Evolutionary conservation across 2,113 vertebrate genomes (phyloP), one percentile per base, ranked within the genome.

Genomic region (Neolamprologus toae): DNA sequence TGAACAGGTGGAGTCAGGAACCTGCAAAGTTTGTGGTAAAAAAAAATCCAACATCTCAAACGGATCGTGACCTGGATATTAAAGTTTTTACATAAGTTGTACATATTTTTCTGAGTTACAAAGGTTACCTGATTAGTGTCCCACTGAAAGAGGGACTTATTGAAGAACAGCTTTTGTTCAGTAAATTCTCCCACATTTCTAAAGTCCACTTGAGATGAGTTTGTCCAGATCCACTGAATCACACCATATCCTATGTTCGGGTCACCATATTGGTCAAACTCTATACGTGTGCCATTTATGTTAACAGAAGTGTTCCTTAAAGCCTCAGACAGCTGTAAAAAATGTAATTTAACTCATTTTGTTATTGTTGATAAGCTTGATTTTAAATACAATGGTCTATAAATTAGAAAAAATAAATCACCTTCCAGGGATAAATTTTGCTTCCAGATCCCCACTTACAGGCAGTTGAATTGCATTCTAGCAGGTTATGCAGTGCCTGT

Each of bases 1-100:
- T 3, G 97, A 98, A 90, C 98, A 98, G 23, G 90, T 96, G 2
- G 98, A 98, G 1, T 59, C 0, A 0, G 98, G 98, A n/a, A 92
- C 92, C 98, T 98, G 92, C 66, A 80, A 81, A 92, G 33, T 26
- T 83, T 31, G 10, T 63, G 11, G 26, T 11, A 14, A 51, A 63
- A 26, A 57, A 57, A 57, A 26, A 5, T 57, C 12, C 21, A 28
- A 55, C 21, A 55, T 55, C 53, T 55, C 21, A 26, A 55, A 59
- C 8, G 26, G 26, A 17, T 59, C 5, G 13, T 28, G 55, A 57
- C 2, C 55, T 16, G 23, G 23, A 28, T 28, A 57, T 57, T 57
- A 28, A 28, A 28, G 13, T 3, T 23, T 53, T 78, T 59, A 16
- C 55, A 28, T 19, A 81, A 19, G 31, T 63, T 63, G 4, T 57